phyloP scores from a whole-genome alignment of 2,888 invertebrate genomes.

The Aphodius granarius region DNA sequence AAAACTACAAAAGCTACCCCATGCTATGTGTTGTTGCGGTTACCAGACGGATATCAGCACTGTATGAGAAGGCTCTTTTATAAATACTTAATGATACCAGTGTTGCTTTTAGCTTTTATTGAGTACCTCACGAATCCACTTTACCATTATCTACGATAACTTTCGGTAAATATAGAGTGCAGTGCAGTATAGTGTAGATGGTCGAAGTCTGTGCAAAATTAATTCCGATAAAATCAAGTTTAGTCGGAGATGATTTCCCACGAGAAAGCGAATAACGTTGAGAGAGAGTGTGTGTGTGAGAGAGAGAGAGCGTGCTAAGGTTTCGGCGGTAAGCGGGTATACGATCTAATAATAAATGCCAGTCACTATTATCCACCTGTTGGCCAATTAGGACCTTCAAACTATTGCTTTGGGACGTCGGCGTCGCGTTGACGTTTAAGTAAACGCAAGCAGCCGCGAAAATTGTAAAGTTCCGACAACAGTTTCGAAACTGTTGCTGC shows the following conservation, averaged over 20 bases:
- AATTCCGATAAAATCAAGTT: neutral
- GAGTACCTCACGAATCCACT: neutral
- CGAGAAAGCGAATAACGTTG: neutral
- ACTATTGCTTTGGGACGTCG: neutral
- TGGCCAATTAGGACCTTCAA: neutral
- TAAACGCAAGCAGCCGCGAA: too few species aligned
- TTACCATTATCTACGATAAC: neutral
- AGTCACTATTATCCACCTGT: neutral
- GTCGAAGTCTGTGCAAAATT: neutral
- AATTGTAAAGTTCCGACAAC: too few species aligned
- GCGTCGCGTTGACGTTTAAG: neutral
- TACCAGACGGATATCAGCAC: too few species aligned
- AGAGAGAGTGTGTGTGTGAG: too few species aligned
- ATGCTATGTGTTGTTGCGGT: too few species aligned
- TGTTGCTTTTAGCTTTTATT: neutral
- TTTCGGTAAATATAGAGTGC: neutral
- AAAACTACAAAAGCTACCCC: too few species aligned
- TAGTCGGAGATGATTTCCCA: neutral
- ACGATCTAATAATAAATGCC: neutral
- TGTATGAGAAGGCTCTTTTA: too few species aligned
- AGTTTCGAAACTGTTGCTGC: too few species aligned
- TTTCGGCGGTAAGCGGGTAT: neutral
- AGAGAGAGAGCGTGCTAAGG: neutral
- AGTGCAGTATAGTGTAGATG: neutral
- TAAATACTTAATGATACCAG: neutral